phyloP scores from a whole-genome alignment of 2,888 invertebrate species.

The Cerastoderma edule region DNA sequence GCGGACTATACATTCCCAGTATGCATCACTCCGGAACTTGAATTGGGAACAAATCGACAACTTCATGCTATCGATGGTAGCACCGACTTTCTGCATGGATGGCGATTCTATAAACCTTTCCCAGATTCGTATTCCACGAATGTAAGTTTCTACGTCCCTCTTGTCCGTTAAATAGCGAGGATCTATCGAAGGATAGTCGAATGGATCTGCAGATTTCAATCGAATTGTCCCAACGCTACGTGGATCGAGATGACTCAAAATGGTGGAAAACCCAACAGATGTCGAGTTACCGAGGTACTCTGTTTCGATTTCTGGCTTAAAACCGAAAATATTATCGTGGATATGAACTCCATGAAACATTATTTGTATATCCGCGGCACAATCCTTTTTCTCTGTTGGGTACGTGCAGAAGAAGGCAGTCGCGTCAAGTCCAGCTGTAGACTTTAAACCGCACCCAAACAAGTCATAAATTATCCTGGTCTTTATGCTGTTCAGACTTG shows the following conservation, averaged over 20 bases:
- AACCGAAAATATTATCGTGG: constrained; percentile 25
- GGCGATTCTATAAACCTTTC: constrained; percentile 37
- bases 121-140: constrained; percentile 18
- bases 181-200: constrained; percentile 19
- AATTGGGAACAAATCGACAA: constrained; percentile 13
- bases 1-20: constrained; percentile 51
- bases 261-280: constrained; percentile 1
- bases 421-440: constrained; percentile 41
- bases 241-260: constrained; percentile 19
- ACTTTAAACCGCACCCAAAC: constrained; percentile 39
- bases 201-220: constrained; percentile 4
- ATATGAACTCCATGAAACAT: constrained; percentile 32
- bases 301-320: constrained; percentile 7
- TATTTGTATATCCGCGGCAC: constrained; percentile 51
- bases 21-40: constrained; percentile 37
- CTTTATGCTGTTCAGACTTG: constrained; percentile 30
- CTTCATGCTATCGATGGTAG: constrained; percentile 17
- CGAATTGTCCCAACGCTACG: constrained; percentile 15
- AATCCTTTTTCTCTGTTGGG: constrained; percentile 33
- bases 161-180: constrained; percentile 16
- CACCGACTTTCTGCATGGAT: constrained; percentile 41
- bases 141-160: constrained; percentile 18
- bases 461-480: constrained; percentile 36
- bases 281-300: constrained; percentile 1
- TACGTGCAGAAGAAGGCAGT: constrained; percentile 49